Evolutionary conservation across 1,140 invertebrate species (phyloP).

Genomic region (Lepidurus couesii): DNA sequence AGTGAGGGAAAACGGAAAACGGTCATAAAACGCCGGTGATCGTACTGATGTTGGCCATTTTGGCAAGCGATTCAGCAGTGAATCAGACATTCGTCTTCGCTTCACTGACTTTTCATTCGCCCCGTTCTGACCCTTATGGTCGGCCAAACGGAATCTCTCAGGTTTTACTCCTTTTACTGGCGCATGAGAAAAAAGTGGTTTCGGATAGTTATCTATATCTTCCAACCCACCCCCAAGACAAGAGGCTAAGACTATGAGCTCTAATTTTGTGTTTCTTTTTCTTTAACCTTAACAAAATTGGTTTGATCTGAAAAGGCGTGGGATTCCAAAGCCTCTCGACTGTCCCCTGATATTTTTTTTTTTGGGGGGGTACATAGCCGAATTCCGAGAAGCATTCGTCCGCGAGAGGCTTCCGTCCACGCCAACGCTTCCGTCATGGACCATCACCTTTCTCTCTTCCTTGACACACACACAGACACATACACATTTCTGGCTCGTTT

Average conservation of each 20-base stretch:
- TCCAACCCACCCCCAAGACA: neutral
- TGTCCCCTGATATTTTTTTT: neutral
- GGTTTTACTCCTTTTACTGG: too few relatives aligned
- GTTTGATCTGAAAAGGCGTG: neutral
- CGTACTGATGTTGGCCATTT: constrained; percentile 6
- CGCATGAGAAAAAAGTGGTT: too few relatives aligned
- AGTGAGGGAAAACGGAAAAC: constrained; percentile 1
- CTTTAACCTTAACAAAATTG: neutral
- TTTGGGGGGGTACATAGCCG: neutral
- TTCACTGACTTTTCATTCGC: neutral
- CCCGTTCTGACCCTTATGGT: neutral
- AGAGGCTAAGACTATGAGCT: neutral
- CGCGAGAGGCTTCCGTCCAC: constrained; percentile 17
- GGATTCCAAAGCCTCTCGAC: neutral
- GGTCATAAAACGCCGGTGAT: constrained; percentile 18
- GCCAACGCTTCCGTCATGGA: constrained; percentile 20
- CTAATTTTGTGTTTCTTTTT: neutral
- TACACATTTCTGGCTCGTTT: neutral
- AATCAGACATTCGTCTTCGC: constrained; percentile 21
- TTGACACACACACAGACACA: neutral
- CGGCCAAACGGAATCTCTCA: neutral
- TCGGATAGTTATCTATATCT: too few relatives aligned
- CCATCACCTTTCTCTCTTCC: constrained; percentile 8
- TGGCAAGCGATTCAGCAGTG: constrained; percentile 4
- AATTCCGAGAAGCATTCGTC: constrained; percentile 18